Base-by-base conservation (phyloP, 2,888 invertebrate species). In the Caenorhabditis angaria region DNA sequence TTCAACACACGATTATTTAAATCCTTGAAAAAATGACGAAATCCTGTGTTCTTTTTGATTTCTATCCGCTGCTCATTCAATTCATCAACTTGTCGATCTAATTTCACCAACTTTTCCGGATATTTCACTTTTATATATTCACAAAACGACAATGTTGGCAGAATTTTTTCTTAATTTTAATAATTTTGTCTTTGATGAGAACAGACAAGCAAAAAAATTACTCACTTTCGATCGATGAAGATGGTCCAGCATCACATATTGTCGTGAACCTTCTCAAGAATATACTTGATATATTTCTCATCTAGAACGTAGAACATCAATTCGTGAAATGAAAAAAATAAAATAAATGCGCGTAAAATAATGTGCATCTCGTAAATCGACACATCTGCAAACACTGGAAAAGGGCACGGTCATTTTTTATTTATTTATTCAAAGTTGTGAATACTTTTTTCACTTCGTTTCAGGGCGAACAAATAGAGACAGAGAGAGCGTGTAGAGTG, bases 181-280 rank as follows among this genome's bases (percentile, higher is more conserved):
- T 62, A 55, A 20, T 12, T 56, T n/a, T 48, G 4, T 20, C 8
- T 18, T 24, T 27, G 2, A 29, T 3, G 25, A 28, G 10, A n/a
- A 48, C 5, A 12, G 25, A 25, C 27, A 28, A 32, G 18, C 22
- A 54, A 47, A 20, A 10, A 8, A 18, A 14, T 56, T 35, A 63
- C 58, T 24, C 29, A 69, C 69, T 57, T 55, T 68, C 68, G 10
- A 50, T 56, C 8, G 70, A 70, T n/a, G 65, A 70, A 10, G 64
- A 70, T 14, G 69, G 63, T 18, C 55, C 59, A 4, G 56, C 48
- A 18, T 32, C 25, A 32, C 70, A 70, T 61, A 61, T 64, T 8
- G 64, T 41, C 8, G 58, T 41, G 12, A 61, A 53, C 18, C 50
- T 57, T 24, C 61, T 53, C n/a, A 53, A 61, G 18, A 58, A 6